phyloP scores from a whole-genome alignment of 2,888 invertebrate genomes.

The Leucophenga maculata region DNA sequence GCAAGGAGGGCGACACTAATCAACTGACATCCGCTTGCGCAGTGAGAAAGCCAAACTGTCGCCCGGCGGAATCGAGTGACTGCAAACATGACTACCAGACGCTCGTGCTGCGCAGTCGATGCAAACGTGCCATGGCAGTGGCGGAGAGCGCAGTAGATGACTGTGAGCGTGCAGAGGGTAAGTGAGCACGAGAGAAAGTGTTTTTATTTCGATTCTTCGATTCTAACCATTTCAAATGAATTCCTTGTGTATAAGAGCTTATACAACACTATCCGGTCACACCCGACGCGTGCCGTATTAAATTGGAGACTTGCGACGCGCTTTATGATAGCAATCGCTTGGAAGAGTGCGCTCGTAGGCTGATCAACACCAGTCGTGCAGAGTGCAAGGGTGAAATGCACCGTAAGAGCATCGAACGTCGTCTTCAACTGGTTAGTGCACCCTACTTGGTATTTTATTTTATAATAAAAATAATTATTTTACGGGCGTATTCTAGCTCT shows the following conservation, averaged over 20 bases:
- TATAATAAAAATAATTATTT: not conserved
- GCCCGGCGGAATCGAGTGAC: not conserved
- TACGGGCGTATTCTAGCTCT: slow-evolving; percentile 39
- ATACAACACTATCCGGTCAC: not conserved
- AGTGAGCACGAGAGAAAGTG: not conserved
- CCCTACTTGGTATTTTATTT: not conserved
- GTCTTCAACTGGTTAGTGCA: not conserved
- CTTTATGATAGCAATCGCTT: slow-evolving; percentile 61
- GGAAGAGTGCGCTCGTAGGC: slow-evolving; percentile 43
- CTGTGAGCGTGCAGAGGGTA: slow-evolving; percentile 45
- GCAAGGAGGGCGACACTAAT: not conserved
- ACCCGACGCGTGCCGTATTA: slow-evolving; percentile 23
- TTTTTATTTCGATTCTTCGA: no score
- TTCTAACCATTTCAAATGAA: no score
- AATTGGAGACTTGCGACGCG: slow-evolving; percentile 58
- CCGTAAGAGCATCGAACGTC: not conserved
- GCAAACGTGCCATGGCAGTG: slow-evolving; percentile 55
- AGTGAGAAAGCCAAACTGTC: not conserved
- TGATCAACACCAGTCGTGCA: slow-evolving; percentile 42
- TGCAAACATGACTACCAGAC: slow-evolving; percentile 46
- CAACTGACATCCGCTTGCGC: not conserved
- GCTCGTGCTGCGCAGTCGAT: slow-evolving; percentile 53
- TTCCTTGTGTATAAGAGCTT: not conserved
- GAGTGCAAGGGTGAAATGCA: slow-evolving; percentile 40
- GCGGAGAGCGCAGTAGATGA: slow-evolving; percentile 53